Conservation (phyloP, 2,888 invertebrate species). For the Drosophila algonquin region DNA sequence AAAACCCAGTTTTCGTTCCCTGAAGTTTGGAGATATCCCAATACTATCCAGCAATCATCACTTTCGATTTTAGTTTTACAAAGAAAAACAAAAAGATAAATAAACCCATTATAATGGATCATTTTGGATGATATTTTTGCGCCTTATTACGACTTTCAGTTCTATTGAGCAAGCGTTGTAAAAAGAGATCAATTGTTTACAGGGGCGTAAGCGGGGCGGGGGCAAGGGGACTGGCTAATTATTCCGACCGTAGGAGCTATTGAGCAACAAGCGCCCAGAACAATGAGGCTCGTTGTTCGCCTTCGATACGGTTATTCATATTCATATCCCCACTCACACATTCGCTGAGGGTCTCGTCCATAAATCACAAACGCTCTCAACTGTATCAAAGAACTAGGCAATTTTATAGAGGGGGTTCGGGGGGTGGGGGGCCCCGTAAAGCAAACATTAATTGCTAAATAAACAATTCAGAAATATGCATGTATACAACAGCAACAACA, state of each 20-base stretch:
- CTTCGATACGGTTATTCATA: constrained; percentile 44
- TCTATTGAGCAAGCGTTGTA: constrained; percentile 2
- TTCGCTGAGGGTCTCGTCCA: constrained; percentile 58
- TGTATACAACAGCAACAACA: not conserved
- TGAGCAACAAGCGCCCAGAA: constrained; percentile 36
- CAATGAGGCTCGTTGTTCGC: constrained; percentile 64
- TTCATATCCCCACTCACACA: constrained; percentile 24
- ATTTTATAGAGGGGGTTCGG: constrained; percentile 1
- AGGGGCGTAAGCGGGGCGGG: no score
- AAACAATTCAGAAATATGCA: constrained; percentile 32
- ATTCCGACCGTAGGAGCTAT: constrained; percentile 22
- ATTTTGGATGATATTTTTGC: not conserved
- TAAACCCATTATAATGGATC: not conserved
- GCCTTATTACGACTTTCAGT: not conserved
- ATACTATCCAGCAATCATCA: not conserved
- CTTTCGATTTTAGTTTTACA: not conserved
- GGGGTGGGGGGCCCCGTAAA: constrained; percentile 12
- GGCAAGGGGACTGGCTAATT: constrained; percentile 18
- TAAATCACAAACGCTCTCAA: constrained; percentile 70
- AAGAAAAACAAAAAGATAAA: not conserved
- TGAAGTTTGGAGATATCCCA: no score
- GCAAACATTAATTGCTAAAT: constrained; percentile 50
- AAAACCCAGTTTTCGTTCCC: no score
- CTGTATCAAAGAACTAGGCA: constrained; percentile 66
- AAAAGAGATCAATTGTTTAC: constrained; percentile 31